Evolutionary conservation across 2,888 invertebrate genomes (phyloP), one percentile per base, ranked within the genome.

Genomic region (Hyposoter dolosus): DNA sequence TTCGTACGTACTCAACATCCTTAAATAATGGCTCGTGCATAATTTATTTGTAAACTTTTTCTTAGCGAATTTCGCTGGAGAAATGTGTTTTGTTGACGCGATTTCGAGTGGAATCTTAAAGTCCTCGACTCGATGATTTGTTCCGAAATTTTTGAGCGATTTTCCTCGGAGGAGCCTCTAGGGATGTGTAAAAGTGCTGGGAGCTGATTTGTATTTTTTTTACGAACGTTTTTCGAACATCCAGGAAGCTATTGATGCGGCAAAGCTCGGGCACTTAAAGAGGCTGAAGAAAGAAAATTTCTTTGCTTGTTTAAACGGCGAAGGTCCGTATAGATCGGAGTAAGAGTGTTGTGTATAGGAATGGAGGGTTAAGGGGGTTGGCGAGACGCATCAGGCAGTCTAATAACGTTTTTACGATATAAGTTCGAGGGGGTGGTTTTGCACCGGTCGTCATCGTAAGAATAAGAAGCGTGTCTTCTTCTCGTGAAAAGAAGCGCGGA

Each of bases 361-460:
- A 65, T 23, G 45, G 69, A 60, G 43, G 66, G 32, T 47, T 82
- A 65, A 72, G 35, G 68, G 74, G 68, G 66, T 45, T 69, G 56
- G 56, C 78, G 78, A 85, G 74, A 75, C 72, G 85, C 83, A 81
- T 83, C 82, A 83, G 85, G 69, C 78, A 81, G 87, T 84, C 92
- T 93, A 93, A 94, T 93, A 94, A 93, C 93, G 88, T 91, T 93
- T 94, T 93, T 93, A 94, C 93, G 93, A 93, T 91, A 90, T 91
- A 93, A 93, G 92, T 94, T 93, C 90, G 91, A 92, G 93, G 92
- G 85, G 85, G 45, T 63, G 53, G 92, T 91, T 77, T 91, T 91
- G 91, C 90, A 90, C 87, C 90, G 77, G 82, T 86, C 87, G 88
- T 84, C 88, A 89, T 90, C 90, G 89, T 83, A 88, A 77, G 87